Conservation (phyloP, 1,140 invertebrate genomes). For the Pogonomyrmex barbatus region DNA sequence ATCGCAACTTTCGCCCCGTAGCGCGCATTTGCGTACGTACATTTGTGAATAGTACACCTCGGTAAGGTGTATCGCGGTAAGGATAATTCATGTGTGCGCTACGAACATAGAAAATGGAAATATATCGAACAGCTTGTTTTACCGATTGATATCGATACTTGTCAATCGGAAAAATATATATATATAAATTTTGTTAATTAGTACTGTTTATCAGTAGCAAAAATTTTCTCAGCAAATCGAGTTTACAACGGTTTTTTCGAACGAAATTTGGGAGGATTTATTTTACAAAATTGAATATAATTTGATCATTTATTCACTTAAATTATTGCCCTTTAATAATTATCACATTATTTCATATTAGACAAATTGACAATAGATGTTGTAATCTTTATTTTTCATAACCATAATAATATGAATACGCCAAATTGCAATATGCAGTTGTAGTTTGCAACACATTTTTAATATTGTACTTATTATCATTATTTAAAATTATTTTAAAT, state of each 20-base stretch:
- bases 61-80: conserved; percentile 25
- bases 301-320: not conserved
- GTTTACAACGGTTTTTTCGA: not conserved
- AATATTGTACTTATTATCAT: not conserved
- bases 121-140: conserved; percentile 31
- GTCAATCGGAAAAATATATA: conserved; percentile 36
- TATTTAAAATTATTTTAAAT: not conserved
- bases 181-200: conserved; percentile 46
- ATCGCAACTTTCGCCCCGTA: conserved; percentile 72
- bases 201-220: not conserved
- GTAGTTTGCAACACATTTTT: not conserved
- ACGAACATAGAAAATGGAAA: conserved; percentile 18
- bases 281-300: not conserved
- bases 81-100: conserved; percentile 53
- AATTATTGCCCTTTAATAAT: not conserved
- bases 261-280: not conserved
- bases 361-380: not conserved
- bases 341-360: not conserved
- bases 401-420: conserved; percentile 17
- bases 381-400: not conserved
- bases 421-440: conserved; percentile 7
- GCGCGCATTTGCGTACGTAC: conserved; percentile 10
- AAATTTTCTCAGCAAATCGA: not conserved
- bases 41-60: conserved; percentile 51
- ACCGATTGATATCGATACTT: conserved; percentile 11